Base-by-base conservation (phyloP, 1,140 invertebrate genomes). In the Drosophila nigrodunni region DNA sequence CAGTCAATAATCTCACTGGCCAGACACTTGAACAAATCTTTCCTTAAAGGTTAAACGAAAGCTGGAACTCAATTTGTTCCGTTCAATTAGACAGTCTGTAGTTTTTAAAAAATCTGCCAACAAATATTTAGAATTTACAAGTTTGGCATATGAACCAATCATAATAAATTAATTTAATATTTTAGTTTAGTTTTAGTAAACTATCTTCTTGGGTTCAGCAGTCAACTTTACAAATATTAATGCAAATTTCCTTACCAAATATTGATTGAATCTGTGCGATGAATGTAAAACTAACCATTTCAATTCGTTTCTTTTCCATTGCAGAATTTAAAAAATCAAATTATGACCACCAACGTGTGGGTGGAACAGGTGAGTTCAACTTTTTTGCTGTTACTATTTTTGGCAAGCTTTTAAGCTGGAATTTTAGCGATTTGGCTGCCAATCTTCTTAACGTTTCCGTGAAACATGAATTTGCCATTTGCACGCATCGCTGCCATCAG, bases 281-380 rank as follows among this genome's bases (percentile, higher is more conserved):
- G 39, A 52, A 66, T 54, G 52, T 13, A 13, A 21, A n/a, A 46
- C 52, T 87, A 72, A 85, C 49, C 21, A 67, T 61, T 57, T 64
- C 21, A 3, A 61, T 78, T 58, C 61, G 49, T 30, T 30, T 30
- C 25, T 30, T 71, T 83, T 93, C 94, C 93, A 91, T 96, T 97
- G 81, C 96, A 98, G 97, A 98, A 98, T 94, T 94, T 98, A 93
- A 98, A 97, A 93, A 98, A 97, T 94, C 98, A 98, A 95, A 98
- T 98, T 90, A 98, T 98, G 97, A 98, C 97, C 88, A 98, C 97
- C 87, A 98, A 98, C 93, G 96, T 98, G 75, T 98, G 98, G 98
- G 96, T 98, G 79, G 97, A 98, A 94, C 98, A 98, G 95, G 97
- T 98, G 93, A 96, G 95, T 93, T 77, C 18, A 59, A 71, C 9